A percentile compares a stretch with the other conserved stretches of the same genome.
Conservation (phyloP, 2,888 invertebrate species). For the Liopterus haemorrhoidalis region DNA sequence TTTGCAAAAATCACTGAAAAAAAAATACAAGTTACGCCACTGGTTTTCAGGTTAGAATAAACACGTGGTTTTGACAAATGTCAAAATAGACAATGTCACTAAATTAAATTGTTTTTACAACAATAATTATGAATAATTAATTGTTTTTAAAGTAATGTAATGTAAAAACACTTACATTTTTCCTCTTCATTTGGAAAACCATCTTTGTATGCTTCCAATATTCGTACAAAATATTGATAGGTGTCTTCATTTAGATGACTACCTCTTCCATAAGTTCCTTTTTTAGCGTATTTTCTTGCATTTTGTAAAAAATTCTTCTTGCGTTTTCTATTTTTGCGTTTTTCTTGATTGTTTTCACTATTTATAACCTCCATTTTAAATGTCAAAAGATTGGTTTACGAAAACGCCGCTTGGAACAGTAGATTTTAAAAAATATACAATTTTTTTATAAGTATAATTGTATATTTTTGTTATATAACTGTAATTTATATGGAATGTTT, state of each 20-base stretch:
- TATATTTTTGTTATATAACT: too few relatives aligned
- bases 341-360: constrained; percentile 23
- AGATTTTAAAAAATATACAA: too few relatives aligned
- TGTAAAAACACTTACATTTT: constrained; percentile 52
- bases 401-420: too few relatives aligned
- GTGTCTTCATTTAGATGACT: constrained; percentile 64
- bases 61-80: too few relatives aligned
- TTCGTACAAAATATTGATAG: constrained; percentile 70
- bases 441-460: too few relatives aligned
- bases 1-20: constrained; percentile 60
- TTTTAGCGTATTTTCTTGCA: constrained; percentile 70
- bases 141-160: too few relatives aligned
- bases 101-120: background rate
- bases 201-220: constrained; percentile 63
- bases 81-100: background rate
- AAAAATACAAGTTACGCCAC: constrained; percentile 16
- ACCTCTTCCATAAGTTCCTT: constrained; percentile 66
- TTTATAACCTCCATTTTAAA: too few relatives aligned
- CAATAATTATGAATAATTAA: too few relatives aligned
- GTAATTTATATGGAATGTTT: too few relatives aligned
- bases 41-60: constrained; percentile 17
- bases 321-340: constrained; percentile 53
- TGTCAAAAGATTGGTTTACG: too few relatives aligned
- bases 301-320: constrained; percentile 63
- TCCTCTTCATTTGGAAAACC: constrained; percentile 66